Evolutionary conservation across 2,113 vertebrate species (phyloP).

Genomic region (Eublepharis macularius): DNA sequence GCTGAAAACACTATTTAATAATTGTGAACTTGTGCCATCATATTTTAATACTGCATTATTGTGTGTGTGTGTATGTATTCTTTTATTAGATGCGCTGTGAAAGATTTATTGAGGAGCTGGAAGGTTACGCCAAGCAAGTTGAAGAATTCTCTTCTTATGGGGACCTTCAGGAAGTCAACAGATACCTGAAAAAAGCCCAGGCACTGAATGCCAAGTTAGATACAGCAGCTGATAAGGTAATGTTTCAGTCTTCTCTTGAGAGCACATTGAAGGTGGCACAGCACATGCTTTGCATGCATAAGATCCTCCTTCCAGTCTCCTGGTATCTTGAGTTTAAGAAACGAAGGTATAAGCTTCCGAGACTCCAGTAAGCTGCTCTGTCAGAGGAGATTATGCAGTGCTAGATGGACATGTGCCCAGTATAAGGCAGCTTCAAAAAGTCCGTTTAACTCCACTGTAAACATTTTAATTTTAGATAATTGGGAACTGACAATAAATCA

Average conservation of each 20-base stretch:
- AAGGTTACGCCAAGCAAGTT: constrained; percentile 79
- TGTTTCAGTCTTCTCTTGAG: background rate
- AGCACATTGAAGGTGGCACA: background rate
- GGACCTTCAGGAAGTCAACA: constrained; percentile 78
- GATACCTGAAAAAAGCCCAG: constrained; percentile 86
- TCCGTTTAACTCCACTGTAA: background rate
- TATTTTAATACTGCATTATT: background rate
- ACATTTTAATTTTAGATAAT: background rate
- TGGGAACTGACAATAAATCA: background rate
- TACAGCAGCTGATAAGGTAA: constrained; percentile 81
- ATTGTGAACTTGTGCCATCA: background rate
- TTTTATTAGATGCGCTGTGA: constrained; percentile 76
- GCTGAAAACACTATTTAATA: background rate
- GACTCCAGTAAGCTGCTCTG: too few relatives aligned
- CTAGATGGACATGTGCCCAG: background rate
- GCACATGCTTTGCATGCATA: background rate
- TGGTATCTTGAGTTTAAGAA: background rate
- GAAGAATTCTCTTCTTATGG: constrained; percentile 80
- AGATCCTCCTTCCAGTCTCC: background rate
- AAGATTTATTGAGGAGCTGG: constrained; percentile 82
- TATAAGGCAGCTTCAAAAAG: background rate
- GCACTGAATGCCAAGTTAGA: constrained; percentile 81
- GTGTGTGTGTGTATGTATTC: background rate
- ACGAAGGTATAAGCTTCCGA: background rate
- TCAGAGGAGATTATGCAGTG: background rate